Percentiles rank a stretch among this genome's conserved stretches.
Conservation (phyloP, 2,113 vertebrate genomes). For the Otocyon megalotis region DNA sequence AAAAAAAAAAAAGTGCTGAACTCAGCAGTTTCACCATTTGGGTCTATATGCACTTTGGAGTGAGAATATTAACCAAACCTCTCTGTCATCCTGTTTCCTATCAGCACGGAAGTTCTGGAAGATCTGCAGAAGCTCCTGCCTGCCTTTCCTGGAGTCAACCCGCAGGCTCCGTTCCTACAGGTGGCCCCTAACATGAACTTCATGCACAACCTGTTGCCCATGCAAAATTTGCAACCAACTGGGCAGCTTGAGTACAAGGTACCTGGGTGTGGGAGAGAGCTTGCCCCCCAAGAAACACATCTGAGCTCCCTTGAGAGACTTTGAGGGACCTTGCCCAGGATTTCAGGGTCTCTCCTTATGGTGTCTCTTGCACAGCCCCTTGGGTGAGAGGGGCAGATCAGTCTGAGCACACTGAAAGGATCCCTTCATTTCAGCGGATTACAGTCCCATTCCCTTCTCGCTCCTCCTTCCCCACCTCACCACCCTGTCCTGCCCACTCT, state of each 20-base stretch:
- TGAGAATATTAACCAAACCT: background rate
- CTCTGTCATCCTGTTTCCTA: background rate
- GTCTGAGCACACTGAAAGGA: background rate
- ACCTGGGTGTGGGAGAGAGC: constrained; percentile 51
- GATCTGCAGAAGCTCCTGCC: constrained; percentile 96
- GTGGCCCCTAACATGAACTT: constrained; percentile 92
- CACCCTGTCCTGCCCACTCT: background rate
- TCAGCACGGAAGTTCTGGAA: constrained; percentile 96
- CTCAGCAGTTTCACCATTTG: background rate
- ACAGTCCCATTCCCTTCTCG: background rate
- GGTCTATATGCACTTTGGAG: background rate
- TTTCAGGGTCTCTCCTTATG: background rate
- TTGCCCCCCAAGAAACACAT: background rate
- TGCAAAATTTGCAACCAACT: constrained; percentile 94
- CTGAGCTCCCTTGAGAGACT: background rate
- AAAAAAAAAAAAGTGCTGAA: background rate
- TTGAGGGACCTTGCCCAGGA: background rate
- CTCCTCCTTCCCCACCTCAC: background rate
- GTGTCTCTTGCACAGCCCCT: background rate
- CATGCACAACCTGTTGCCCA: constrained; percentile 93
- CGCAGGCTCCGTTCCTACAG: constrained; percentile 94
- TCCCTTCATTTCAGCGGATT: background rate
- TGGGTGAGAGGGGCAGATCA: background rate
- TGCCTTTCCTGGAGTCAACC: constrained; percentile 92
- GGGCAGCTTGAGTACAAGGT: constrained; percentile 99